Base-by-base conservation (phyloP, 53 echinoderm and acorn worm species). In the Astropecten irregularis region DNA sequence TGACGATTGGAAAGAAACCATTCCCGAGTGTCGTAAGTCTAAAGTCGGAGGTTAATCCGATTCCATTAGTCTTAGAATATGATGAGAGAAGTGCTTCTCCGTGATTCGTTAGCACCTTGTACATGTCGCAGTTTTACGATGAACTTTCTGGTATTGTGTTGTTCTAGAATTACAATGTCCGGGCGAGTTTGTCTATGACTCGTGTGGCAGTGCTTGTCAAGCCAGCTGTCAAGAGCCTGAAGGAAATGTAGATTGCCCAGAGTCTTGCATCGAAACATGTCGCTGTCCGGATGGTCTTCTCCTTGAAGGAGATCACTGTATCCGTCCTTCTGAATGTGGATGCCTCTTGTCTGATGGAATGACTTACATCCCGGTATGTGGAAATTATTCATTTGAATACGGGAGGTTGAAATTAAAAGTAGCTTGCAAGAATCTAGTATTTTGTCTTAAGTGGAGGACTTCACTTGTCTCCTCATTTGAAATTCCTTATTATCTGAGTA, bases 11-110 rank as follows among this genome's bases (percentile, higher is more conserved):
- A 91, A 87, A 37, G 50, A 14, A 9, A 56, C 67, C 28, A 68
- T 83, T 5, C 51, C 61, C 47, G 84, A 90, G 40, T 90, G 90
- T 35, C 66, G 90, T 90, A 71, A 82, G 90, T 86, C 27, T 27
- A 27, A n/a, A 3, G 27, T 46, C n/a, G n/a, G n/a, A n/a, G n/a
- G n/a, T n/a, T n/a, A n/a, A n/a, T n/a, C n/a, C n/a, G n/a, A n/a
- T n/a, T n/a, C n/a, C n/a, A n/a, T n/a, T n/a, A n/a, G n/a, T n/a
- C n/a, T n/a, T n/a, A n/a, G n/a, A n/a, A n/a, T n/a, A n/a, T n/a
- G n/a, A n/a, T n/a, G n/a, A n/a, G n/a, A n/a, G n/a, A n/a, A n/a
- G n/a, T n/a, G n/a, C n/a, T n/a, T n/a, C n/a, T n/a, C n/a, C n/a
- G n/a, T n/a, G n/a, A n/a, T n/a, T n/a, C n/a, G n/a, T n/a, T n/a